Percentiles rank a stretch among this genome's conserved stretches.
phyloP scores from a whole-genome alignment of 2,113 vertebrate genomes.

The Conger conger region DNA sequence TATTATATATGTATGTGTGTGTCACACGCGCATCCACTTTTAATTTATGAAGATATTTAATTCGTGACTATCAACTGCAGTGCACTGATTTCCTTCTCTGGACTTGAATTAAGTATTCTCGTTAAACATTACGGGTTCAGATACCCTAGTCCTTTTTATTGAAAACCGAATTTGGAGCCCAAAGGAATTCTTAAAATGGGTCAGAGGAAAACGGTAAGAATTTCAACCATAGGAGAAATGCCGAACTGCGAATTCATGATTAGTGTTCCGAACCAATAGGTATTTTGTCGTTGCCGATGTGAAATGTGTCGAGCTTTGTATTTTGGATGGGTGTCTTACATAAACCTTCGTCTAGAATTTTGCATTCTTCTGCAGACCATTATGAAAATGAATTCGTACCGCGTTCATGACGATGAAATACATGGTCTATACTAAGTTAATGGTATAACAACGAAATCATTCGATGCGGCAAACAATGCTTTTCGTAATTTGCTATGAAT shows the following conservation, averaged over 20 bases:
- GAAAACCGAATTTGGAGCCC: slow-evolving; percentile 3
- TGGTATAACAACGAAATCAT: neutral
- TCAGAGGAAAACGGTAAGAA: slow-evolving; percentile 15
- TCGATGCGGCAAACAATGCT: neutral
- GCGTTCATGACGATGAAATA: neutral
- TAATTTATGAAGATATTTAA: neutral
- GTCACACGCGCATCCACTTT: neutral
- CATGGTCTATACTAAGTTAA: neutral
- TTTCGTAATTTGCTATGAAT: neutral
- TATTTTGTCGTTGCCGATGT: neutral
- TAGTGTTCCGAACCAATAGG: neutral
- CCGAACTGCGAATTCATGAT: neutral
- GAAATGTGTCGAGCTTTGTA: neutral
- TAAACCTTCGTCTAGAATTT: neutral
- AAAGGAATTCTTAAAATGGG: slow-evolving; percentile 21
- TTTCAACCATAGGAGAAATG: neutral
- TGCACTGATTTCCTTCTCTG: neutral
- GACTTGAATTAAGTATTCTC: neutral
- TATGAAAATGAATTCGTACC: neutral
- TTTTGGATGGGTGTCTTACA: neutral
- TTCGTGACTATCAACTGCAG: neutral
- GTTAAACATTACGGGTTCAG: neutral
- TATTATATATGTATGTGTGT: neutral
- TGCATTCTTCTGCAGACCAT: neutral
- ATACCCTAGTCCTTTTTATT: neutral